Base-by-base conservation (phyloP, 2,888 invertebrate species). In the Erpobdella octoculata region DNA sequence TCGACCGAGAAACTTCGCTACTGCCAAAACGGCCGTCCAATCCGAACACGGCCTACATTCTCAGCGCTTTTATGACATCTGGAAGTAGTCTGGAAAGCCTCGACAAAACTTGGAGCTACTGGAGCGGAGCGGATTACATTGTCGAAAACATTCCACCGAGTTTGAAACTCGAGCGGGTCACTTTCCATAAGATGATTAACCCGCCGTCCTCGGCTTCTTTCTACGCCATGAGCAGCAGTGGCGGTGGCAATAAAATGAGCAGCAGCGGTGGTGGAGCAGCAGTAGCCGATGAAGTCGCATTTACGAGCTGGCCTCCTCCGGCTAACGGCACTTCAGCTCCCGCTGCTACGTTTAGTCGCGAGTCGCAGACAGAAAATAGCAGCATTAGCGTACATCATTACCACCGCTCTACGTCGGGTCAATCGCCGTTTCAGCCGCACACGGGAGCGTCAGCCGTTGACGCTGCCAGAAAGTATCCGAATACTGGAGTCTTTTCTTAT, bases 61-160 rank as follows among this genome's bases (percentile, higher is more conserved):
- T 80, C 46, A 78, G 77, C 28, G 76, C 78, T 21, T 80, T 80
- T 76, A 76, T 77, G 67, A 77, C 78, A 12, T 62, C 71, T n/a
- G 79, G 78, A 69, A 78, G 78, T 72, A 76, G 78, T 67, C 73
- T 78, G 12, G 75, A 75, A 15, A 76, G 75, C 21, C 73, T 80
- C 21, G 79, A 79, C 70, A 73, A 76, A 67, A 76, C 77, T 4
- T 80, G 80, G 80, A 77, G 77, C 73, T 78, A 76, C 12, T 80
- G 80, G 80, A 79, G 78, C 71, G 80, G 80, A 12, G 79, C 79
- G 6, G 78, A 79, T 53, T 79, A 74, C 67, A 78, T 80, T 31
- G 75, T 79, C 8, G 78, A 79, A 77, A 78, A 78, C 73, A 77
- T 78, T 72, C 79, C 80, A 0, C 73, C 72, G n/a, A 75, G 75